A percentile compares a stretch with the other conserved stretches of the same genome.
These are phyloP conservation scores for Drosophila lowei DNA, from an alignment of 1,140 invertebrate species.

Conservation along the genomic window DNA sequence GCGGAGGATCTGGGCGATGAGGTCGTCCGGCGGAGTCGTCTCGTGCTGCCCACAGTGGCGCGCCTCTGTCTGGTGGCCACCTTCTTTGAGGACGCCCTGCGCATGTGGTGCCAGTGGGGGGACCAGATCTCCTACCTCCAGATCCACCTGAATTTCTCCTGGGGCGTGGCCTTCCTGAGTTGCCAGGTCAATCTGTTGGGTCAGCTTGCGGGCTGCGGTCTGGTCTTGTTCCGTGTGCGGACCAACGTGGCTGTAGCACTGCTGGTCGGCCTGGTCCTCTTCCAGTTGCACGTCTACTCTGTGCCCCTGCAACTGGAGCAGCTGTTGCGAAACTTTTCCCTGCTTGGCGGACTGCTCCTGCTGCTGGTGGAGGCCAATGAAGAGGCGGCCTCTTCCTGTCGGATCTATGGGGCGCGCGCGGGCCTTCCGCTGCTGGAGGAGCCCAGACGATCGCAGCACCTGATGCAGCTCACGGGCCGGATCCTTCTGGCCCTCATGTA, in stretches of 20 bases:
- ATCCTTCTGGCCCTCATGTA: slow-evolving; percentile 39
- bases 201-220: slow-evolving; percentile 29
- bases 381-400: background rate
- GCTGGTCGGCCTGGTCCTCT: slow-evolving; percentile 20
- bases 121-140: slow-evolving; percentile 16
- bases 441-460: slow-evolving; percentile 23
- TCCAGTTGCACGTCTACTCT: slow-evolving; percentile 19
- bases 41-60: slow-evolving; percentile 28
- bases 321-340: slow-evolving; percentile 37
- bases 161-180: background rate
- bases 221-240: slow-evolving; percentile 21
- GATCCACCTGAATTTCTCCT: slow-evolving; percentile 8
- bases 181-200: slow-evolving; percentile 20
- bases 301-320: slow-evolving; percentile 18
- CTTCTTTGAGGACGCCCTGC: slow-evolving; percentile 39
- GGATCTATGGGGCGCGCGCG: slow-evolving; percentile 2
- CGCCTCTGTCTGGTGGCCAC: slow-evolving; percentile 43
- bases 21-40: slow-evolving; percentile 23
- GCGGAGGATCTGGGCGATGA: slow-evolving; percentile 20
- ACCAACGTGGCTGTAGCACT: slow-evolving; percentile 33
- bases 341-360: slow-evolving; percentile 38
- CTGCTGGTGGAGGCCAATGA: slow-evolving; percentile 32
- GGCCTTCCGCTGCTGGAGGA: slow-evolving; percentile 19
- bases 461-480: slow-evolving; percentile 39
- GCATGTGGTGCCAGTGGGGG: slow-evolving; percentile 42